These are phyloP conservation scores for Scaptomyza graminum DNA, from an alignment of 1,140 invertebrate genomes.

Conservation along the genomic window DNA sequence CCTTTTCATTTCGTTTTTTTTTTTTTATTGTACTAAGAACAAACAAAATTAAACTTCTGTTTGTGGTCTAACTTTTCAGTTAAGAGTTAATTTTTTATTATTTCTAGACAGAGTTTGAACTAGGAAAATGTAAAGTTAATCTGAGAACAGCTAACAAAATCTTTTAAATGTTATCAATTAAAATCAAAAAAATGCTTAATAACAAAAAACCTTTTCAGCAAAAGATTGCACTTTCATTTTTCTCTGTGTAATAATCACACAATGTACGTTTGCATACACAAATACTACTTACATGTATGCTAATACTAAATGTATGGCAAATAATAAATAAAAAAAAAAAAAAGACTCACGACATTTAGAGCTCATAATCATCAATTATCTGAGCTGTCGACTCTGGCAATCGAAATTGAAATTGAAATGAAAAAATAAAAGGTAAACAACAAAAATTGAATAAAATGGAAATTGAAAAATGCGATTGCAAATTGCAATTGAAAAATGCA, in stretches of 20 bases:
- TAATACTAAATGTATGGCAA: conserved; percentile 24
- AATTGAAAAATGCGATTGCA: conserved; percentile 20
- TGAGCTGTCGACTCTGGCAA: conserved; percentile 49
- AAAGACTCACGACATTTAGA: conserved; percentile 63
- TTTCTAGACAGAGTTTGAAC: too few relatives aligned
- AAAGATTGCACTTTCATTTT: background rate
- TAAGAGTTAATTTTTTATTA: too few relatives aligned
- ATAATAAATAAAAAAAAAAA: background rate
- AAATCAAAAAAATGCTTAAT: too few relatives aligned
- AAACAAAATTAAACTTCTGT: too few relatives aligned
- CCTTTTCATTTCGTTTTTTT: too few relatives aligned
- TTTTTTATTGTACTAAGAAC: too few relatives aligned
- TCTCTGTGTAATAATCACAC: background rate
- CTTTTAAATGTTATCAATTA: too few relatives aligned
- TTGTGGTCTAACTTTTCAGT: too few relatives aligned
- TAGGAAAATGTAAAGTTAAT: too few relatives aligned
- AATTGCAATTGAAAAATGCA: conserved; percentile 24
- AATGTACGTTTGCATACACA: conserved; percentile 6
- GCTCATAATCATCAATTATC: conserved; percentile 78
- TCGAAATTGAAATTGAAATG: conserved; percentile 37
- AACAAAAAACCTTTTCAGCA: too few relatives aligned
- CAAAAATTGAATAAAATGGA: conserved; percentile 21
- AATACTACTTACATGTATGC: conserved; percentile 41
- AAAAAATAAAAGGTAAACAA: too few relatives aligned
- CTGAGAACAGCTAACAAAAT: too few relatives aligned